phyloP scores from a whole-genome alignment of 2,113 vertebrate genomes.

The Scophthalmus maximus region DNA sequence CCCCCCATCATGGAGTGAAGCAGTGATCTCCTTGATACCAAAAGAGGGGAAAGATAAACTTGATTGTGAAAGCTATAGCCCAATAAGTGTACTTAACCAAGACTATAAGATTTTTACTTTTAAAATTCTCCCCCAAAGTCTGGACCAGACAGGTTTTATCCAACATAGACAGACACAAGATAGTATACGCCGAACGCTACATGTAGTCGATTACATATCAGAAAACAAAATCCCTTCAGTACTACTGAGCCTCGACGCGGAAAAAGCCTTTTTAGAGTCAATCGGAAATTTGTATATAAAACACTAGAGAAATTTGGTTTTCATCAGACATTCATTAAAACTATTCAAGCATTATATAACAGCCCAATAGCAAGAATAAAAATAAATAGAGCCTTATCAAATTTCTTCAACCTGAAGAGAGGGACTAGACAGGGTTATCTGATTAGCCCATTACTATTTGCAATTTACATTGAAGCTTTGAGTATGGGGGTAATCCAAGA shows the following conservation, averaged over 20 bases:
- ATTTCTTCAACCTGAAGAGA: background rate
- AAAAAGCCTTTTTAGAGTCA: background rate
- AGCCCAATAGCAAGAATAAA: background rate
- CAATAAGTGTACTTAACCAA: background rate
- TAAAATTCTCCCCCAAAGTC: background rate
- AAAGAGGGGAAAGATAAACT: background rate
- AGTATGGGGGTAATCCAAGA: background rate
- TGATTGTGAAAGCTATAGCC: background rate
- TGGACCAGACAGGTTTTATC: conserved; percentile 9
- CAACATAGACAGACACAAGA: conserved; percentile 9
- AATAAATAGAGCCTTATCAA: conserved; percentile 11
- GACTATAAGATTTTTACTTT: conserved; percentile 5
- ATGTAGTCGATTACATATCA: background rate
- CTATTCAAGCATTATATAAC: background rate
- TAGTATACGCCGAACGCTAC: background rate
- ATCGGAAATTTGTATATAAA: background rate
- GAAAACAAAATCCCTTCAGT: background rate
- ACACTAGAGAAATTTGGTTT: background rate
- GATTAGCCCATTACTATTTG: background rate
- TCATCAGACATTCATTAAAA: background rate
- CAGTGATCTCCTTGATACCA: background rate
- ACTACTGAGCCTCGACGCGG: background rate
- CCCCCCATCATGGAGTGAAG: background rate
- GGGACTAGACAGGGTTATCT: background rate
- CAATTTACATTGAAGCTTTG: background rate